These are phyloP conservation scores for Xerus inauris DNA, from an alignment of 2,113 vertebrate species.

Conservation along the genomic window DNA sequence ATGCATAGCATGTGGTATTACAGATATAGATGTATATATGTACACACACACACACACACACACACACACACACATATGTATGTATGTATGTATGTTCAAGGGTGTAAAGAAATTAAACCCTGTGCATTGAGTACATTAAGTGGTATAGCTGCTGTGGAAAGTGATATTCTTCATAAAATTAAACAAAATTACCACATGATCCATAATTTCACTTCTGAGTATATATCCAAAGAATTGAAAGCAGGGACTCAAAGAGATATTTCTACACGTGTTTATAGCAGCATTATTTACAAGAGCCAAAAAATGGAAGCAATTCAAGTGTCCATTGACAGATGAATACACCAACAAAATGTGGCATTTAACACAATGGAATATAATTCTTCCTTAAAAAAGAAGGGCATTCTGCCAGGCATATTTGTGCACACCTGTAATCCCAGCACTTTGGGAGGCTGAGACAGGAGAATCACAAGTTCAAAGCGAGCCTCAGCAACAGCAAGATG, in stretches of 20 bases:
- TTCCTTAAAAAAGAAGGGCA: no score
- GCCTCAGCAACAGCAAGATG: no score
- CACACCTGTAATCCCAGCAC: no score
- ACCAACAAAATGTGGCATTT: background rate
- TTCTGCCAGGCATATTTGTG: no score
- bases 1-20: background rate
- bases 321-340: background rate
- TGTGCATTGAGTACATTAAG: background rate
- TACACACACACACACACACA: no score
- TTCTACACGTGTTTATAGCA: background rate
- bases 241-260: background rate
- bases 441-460: no score
- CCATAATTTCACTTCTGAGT: background rate
- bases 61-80: no score
- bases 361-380: background rate
- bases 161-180: background rate
- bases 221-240: background rate
- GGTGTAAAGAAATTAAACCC: background rate
- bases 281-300: background rate
- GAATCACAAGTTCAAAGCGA: no score
- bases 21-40: no score
- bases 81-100: background rate
- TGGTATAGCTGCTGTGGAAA: background rate
- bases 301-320: background rate
- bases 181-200: conserved; percentile 10